Base-by-base conservation (phyloP, 37 sponge, comb jelly and placozoan genomes). In the Chondrosia reniformis region DNA sequence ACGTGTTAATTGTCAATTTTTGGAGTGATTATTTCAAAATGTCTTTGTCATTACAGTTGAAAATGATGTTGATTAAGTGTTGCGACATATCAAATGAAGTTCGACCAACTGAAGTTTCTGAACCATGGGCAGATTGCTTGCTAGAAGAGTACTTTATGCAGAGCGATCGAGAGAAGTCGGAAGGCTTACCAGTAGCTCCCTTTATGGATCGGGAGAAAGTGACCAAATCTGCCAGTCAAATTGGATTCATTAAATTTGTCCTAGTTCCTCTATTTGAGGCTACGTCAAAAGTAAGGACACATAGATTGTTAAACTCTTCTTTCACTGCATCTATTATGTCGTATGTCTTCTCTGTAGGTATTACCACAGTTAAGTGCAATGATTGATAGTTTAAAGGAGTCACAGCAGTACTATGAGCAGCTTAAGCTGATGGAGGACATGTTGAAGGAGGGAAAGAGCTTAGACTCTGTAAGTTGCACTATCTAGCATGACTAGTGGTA, bases 201-300 rank as follows among this genome's bases (percentile, higher is more conserved):
- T 84, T 90, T 66, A 93, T 93, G 94, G 94, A 93, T 78, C 69
- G 94, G 49, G 94, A 93, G 65, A 93, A 86, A 42, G 89, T 93
- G 25, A 86, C 91, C 5, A 93, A 93, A 76, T 80, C 91, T 8
- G 67, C 82, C 15, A 85, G 88, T 79, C 94, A 93, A 57, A 86
- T 84, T 45, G 94, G 94, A 28, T 93, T 93, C 87, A 93, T 93
- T 75, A 83, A 81, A 54, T 86, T 79, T 56, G 85, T 93, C 19
- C 83, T 93, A 0, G 77, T 93, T 21, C 94, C 94, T 30, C 56
- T 93, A 59, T 93, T 86, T 85, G 85, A 93, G 45, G 39, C 76
- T 22, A 67, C 91, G 24, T 56, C 77, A 12, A 56, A 66, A 84
- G 90, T 93, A n/a, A 36, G 7, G 3, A 17, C 22, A 9, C 69